A percentile compares a stretch with the other conserved stretches of the same genome.
phyloP scores from a whole-genome alignment of 2,113 vertebrate species.

The Lagenorhynchus albirostris region DNA sequence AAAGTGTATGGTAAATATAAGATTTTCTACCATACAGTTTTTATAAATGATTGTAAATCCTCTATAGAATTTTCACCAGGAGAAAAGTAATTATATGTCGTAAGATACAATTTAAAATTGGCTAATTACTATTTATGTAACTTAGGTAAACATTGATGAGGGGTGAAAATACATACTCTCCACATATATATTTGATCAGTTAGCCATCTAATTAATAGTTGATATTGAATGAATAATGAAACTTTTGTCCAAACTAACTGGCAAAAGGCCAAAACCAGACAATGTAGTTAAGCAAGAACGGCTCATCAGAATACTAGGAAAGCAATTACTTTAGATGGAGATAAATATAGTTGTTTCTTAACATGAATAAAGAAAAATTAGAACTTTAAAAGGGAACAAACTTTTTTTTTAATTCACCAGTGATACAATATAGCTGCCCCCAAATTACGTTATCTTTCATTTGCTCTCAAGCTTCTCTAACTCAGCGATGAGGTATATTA shows the following conservation, averaged over 20 bases:
- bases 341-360: conserved; percentile 83
- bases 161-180: conserved; percentile 63
- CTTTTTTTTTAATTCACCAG: conserved; percentile 61
- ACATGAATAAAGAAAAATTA: conserved; percentile 65
- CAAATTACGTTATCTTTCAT: conserved; percentile 71
- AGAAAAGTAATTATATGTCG: conserved; percentile 42
- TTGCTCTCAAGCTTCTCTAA: conserved; percentile 63
- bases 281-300: conserved; percentile 82
- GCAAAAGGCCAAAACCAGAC: conserved; percentile 82
- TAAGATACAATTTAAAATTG: not conserved
- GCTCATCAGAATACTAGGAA: conserved; percentile 85
- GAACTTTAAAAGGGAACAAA: conserved; percentile 37
- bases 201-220: conserved; percentile 42
- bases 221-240: conserved; percentile 61
- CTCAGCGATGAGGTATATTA: conserved; percentile 56
- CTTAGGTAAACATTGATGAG: conserved; percentile 15
- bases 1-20: not conserved
- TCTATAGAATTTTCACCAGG: conserved; percentile 14
- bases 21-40: not conserved
- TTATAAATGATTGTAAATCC: conserved; percentile 34
- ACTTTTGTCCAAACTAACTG: conserved; percentile 85
- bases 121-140: conserved; percentile 47
- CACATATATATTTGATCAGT: conserved; percentile 81
- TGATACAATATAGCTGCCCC: conserved; percentile 27
- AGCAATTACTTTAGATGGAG: conserved; percentile 84